Conservation (phyloP, 2,113 vertebrate genomes). For the Cyprichromis sp. region DNA sequence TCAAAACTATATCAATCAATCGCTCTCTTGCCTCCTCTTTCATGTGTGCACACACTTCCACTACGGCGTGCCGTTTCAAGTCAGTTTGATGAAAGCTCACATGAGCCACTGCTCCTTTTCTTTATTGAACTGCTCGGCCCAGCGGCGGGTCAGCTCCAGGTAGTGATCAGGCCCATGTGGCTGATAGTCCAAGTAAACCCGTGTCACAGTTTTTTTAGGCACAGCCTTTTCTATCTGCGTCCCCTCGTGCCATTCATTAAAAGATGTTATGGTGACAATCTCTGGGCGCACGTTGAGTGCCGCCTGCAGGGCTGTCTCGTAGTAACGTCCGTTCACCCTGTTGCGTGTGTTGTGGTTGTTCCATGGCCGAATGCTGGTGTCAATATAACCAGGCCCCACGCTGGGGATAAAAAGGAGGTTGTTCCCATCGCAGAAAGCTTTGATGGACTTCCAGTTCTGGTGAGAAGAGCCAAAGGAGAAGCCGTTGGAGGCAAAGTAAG, state of each 20-base stretch:
- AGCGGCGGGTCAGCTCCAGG: slow-evolving; percentile 81
- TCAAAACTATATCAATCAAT: neutral
- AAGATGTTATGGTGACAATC: slow-evolving; percentile 82
- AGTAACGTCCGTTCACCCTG: slow-evolving; percentile 86
- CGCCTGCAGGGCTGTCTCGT: slow-evolving; percentile 84
- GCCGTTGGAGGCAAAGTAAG: slow-evolving; percentile 88
- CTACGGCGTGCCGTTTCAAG: neutral
- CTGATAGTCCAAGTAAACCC: slow-evolving; percentile 84
- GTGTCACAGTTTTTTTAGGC: slow-evolving; percentile 80
- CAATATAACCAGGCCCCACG: slow-evolving; percentile 83
- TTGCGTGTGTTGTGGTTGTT: slow-evolving; percentile 89
- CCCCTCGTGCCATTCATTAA: slow-evolving; percentile 90
- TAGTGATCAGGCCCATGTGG: slow-evolving; percentile 81
- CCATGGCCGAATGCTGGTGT: slow-evolving; percentile 86
- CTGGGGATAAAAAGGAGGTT: slow-evolving; percentile 86
- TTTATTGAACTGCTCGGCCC: slow-evolving; percentile 84
- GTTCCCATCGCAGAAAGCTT: slow-evolving; percentile 84
- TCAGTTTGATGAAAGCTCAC: slow-evolving; percentile 34
- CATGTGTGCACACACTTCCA: neutral
- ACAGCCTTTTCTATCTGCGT: slow-evolving; percentile 85
- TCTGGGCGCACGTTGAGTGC: slow-evolving; percentile 80
- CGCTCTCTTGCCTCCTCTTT: neutral
- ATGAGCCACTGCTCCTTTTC: slow-evolving; percentile 89
- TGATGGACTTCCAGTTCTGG: slow-evolving; percentile 88
- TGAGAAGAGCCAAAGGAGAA: slow-evolving; percentile 90